Evolutionary conservation across 2,888 invertebrate species (phyloP).

Genomic region (Agrochola circellaris): DNA sequence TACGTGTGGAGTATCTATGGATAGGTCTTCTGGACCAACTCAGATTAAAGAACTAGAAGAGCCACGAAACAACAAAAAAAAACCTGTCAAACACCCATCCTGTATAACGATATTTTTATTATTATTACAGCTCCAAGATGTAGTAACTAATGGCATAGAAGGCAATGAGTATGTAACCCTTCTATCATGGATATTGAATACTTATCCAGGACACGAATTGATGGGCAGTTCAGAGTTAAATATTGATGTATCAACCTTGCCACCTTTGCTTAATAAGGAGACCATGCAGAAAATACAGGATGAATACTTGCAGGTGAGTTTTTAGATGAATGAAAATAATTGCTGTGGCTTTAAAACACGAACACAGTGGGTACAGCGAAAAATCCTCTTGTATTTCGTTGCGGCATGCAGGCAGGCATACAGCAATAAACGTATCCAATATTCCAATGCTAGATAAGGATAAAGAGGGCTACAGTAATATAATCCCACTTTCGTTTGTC

Average conservation of each 20-base stretch:
- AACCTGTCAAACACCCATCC: background rate
- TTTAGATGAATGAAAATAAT: background rate
- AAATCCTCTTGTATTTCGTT: no score
- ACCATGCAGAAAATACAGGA: slow-evolving; percentile 95
- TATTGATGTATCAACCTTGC: slow-evolving; percentile 93
- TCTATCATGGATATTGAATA: slow-evolving; percentile 97
- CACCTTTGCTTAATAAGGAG: slow-evolving; percentile 94
- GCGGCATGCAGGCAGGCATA: no score
- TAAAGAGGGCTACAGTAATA: no score
- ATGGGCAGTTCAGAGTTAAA: slow-evolving; percentile 97
- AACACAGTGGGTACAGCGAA: no score
- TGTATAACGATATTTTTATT: background rate
- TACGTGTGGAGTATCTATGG: no score
- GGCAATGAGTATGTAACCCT: slow-evolving; percentile 99
- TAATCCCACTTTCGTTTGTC: no score
- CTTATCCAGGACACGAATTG: slow-evolving; percentile 96
- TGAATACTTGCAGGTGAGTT: slow-evolving; percentile 93
- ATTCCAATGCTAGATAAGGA: no score
- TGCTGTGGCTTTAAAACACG: background rate
- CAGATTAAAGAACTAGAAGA: background rate
- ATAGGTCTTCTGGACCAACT: background rate
- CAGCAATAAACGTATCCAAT: no score
- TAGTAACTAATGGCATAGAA: slow-evolving; percentile 96
- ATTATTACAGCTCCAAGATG: slow-evolving; percentile 93
- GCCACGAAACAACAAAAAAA: background rate